Evolutionary conservation across 1,140 invertebrate genomes (phyloP).

Genomic region (Halyomorpha halys): DNA sequence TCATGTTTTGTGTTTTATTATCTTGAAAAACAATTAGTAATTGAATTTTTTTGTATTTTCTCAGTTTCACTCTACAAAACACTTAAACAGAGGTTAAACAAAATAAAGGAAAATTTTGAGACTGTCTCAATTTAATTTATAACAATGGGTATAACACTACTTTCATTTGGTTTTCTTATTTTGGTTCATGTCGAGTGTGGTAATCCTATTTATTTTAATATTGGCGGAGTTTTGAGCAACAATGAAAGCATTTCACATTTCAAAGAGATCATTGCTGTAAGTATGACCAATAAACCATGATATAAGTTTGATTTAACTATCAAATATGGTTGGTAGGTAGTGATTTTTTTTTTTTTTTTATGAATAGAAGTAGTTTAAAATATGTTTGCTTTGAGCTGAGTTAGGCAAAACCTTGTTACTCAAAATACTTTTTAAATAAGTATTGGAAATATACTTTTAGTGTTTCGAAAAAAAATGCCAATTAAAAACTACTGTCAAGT

Average conservation of each 20-base stretch:
- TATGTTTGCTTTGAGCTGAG: neutral
- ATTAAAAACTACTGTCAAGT: no score
- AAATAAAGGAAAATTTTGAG: neutral
- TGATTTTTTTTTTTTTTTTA: no score
- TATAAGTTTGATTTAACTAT: neutral
- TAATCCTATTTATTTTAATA: conserved; percentile 69
- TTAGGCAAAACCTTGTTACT: no score
- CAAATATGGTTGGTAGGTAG: neutral
- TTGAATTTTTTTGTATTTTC: neutral
- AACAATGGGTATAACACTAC: no score
- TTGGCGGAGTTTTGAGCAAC: conserved; percentile 81
- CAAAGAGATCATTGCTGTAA: conserved; percentile 68
- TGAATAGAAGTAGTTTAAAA: neutral
- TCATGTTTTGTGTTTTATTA: neutral
- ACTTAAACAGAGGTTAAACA: neutral
- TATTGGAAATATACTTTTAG: no score
- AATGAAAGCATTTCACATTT: conserved; percentile 65
- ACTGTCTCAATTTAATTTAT: neutral
- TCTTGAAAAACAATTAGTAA: neutral
- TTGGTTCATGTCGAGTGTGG: conserved; percentile 7
- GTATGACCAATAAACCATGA: conserved; percentile 32
- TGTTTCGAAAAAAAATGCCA: no score
- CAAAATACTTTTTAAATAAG: no score
- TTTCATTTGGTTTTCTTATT: neutral
- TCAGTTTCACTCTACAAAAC: neutral